A percentile compares a stretch with the other conserved stretches of the same genome.
These are phyloP conservation scores for Cerceris ruficornis DNA, from an alignment of 2,888 invertebrate species.

Conservation along the genomic window DNA sequence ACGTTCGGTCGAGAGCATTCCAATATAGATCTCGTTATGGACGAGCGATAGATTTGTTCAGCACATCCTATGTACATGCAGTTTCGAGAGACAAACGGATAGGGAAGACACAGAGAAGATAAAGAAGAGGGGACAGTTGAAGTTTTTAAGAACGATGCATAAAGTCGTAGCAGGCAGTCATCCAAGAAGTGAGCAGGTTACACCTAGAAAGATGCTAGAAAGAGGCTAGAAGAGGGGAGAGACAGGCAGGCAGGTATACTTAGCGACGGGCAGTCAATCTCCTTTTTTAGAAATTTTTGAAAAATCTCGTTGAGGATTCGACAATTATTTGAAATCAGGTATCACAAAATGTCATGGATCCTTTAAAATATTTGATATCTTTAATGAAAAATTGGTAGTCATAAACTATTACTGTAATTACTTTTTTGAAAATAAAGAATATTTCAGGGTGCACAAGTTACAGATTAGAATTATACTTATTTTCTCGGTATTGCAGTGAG, in stretches of 20 bases:
- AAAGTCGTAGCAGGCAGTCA: constrained; percentile 63
- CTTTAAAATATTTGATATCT: too few species aligned
- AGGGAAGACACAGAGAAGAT: constrained; percentile 26
- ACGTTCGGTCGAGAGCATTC: constrained; percentile 32
- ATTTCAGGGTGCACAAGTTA: too few species aligned
- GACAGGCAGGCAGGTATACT: constrained; percentile 55
- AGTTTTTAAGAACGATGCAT: constrained; percentile 59
- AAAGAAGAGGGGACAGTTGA: constrained; percentile 31
- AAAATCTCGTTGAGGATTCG: too few species aligned
- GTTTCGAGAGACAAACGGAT: constrained; percentile 13
- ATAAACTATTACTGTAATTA: too few species aligned
- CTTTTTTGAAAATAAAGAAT: too few species aligned
- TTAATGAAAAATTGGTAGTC: too few species aligned
- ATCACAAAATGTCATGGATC: too few species aligned
- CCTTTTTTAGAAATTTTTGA: too few species aligned
- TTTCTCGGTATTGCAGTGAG: too few species aligned
- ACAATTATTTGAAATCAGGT: too few species aligned
- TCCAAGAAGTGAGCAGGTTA: constrained; percentile 67
- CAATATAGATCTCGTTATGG: constrained; percentile 26
- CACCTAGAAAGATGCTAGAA: constrained; percentile 69
- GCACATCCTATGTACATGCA: constrained; percentile 53
- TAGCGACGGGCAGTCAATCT: too few species aligned
- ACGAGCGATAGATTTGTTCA: constrained; percentile 18
- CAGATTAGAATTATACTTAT: too few species aligned
- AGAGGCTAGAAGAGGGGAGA: constrained; percentile 52